Percentiles rank a stretch among this genome's conserved stretches.
These are phyloP conservation scores for Sebastiscus tertius DNA, from an alignment of 2,797 vertebrate species.

Conservation along the genomic window DNA sequence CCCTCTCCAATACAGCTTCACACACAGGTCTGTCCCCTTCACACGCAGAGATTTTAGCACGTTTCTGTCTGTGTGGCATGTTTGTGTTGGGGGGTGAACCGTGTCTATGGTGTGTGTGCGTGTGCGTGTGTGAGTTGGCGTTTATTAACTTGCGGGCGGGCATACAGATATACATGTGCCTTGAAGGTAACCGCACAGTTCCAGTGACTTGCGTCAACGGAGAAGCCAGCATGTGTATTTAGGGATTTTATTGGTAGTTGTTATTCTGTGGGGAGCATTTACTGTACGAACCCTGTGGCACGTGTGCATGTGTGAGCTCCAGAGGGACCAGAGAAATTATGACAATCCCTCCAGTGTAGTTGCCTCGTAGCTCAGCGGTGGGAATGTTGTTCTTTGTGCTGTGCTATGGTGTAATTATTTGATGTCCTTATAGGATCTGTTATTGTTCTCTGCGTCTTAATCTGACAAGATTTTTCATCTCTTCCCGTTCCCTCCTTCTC, in stretches of 20 bases:
- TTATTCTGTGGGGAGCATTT: slow-evolving; percentile 74
- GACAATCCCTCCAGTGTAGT: slow-evolving; percentile 55
- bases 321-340: slow-evolving; percentile 48
- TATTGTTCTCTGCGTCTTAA: slow-evolving; percentile 32
- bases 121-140: slow-evolving; percentile 47
- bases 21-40: slow-evolving; percentile 95
- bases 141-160: slow-evolving; percentile 63
- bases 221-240: slow-evolving; percentile 78
- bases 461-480: slow-evolving; percentile 43
- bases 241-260: slow-evolving; percentile 73
- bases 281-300: slow-evolving; percentile 59
- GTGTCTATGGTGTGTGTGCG: slow-evolving; percentile 64
- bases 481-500: slow-evolving; percentile 35
- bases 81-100: slow-evolving; percentile 79
- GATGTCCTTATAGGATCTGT: slow-evolving; percentile 17
- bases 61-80: slow-evolving; percentile 88
- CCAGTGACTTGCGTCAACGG: slow-evolving; percentile 75
- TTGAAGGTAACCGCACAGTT: slow-evolving; percentile 62
- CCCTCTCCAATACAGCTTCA: slow-evolving; percentile 95
- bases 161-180: slow-evolving; percentile 61
- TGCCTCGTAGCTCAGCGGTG: slow-evolving; percentile 59
- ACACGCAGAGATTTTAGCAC: slow-evolving; percentile 79
- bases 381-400: slow-evolving; percentile 70
- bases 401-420: slow-evolving; percentile 51
- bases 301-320: slow-evolving; percentile 75